Evolutionary conservation across 2,888 invertebrate species (phyloP), one percentile per base, ranked within the genome.

Genomic region (Acanthoscelides obtectus): DNA sequence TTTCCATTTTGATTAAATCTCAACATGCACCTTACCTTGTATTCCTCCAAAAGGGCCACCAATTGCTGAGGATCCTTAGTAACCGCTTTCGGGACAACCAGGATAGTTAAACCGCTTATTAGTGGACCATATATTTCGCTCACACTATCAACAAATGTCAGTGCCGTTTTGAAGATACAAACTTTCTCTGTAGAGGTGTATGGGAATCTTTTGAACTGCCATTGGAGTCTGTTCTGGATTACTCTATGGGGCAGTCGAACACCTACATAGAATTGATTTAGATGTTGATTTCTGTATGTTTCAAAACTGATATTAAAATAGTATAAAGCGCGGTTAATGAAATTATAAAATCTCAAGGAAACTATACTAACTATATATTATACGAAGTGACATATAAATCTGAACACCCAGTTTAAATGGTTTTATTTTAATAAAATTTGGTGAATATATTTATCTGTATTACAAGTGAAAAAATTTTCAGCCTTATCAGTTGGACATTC

Each of bases 111-210:
- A 0, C 92, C 93, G 75, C 91, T 91, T 20, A 96, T 86, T 67
- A 97, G 83, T 0, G 96, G 93, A 0, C 94, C 94, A 93, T 96
- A 96, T 71, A 97, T 91, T 87, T 97, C 97, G 0, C 93, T 90
- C 8, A 95, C 91, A 0, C 96, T 94, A 83, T 97, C 97, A 2
- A 97, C 96, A 82, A 97, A 97, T 0, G 96, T 96, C 20, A 96
- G 86, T 0, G 96, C 94, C 0, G 97, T 97, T 86, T 97, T 97
- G 87, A 96, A 96, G 0, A 95, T 92, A 79, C 95, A 93, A 2
- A 89, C 88, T 8, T 88, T 87, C 80, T 95, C 94, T 0, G 88
- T 87, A 0, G 86, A 80, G 0, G 88, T 85, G 84, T 91, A 96
- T 0, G 96, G 95, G 81, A 96, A 93, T 0, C 88, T 89, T 20